Evolutionary conservation across 2,113 vertebrate species (phyloP), one percentile per base, ranked within the genome.

Genomic region (Hipposideros armiger): DNA sequence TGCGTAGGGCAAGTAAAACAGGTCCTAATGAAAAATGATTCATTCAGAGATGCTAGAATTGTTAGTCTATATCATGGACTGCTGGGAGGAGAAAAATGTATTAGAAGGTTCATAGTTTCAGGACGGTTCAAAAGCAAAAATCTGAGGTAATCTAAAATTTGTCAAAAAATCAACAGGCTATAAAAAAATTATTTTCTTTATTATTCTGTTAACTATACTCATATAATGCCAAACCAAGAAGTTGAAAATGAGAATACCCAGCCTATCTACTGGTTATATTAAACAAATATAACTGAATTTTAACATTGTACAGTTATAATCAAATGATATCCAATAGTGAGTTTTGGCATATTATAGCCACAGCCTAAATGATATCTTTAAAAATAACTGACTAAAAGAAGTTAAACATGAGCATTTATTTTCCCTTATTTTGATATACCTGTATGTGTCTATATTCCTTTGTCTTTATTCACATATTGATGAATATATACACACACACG

Each of bases 21-120:
- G 54, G 86, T 70, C 11, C 74, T 80, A 92, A 84, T 92, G 76
- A 96, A 92, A 98, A 96, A n/a, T 94, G 91, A 92, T 80, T 97
- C 96, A 97, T 36, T 90, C n/a, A 73, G 91, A 97, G 7, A 30
- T 96, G 70, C 64, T 78, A 87, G 86, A 95, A 87, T 7, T 96
- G 66, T 81, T 90, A 93, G 70, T 56, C 91, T 73, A 60, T 42
- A 84, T 74, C 80, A 90, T 74, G 50, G 78, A 62, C 62, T 30
- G 70, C 45, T 22, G 11, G 7, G 36, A 83, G 26, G 22, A 95
- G 16, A 56, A 97, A 96, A 45, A 77, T 58, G n/a, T 28, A 77
- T 97, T 78, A 80, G 56, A 97, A 97, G 91, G 94, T 13, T 42
- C 77, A 95, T 90, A 28, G 86, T 32, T 94, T 89, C 86, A 88